phyloP scores from a whole-genome alignment of 2,113 vertebrate genomes.

The Urocitellus parryii region DNA sequence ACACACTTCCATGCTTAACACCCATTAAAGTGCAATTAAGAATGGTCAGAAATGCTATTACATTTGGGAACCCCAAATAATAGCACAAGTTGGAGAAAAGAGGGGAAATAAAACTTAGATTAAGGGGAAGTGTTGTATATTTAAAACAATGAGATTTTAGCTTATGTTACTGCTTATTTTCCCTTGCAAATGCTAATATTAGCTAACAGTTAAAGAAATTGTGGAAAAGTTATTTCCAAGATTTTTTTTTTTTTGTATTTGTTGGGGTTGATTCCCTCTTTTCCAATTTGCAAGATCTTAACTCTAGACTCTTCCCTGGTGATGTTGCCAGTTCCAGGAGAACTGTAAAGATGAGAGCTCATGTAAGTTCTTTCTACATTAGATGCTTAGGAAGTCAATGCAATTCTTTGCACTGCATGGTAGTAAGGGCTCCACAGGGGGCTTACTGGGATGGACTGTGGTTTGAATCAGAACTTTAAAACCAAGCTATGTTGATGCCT shows the following conservation, averaged over 20 bases:
- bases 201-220: slow-evolving; percentile 65
- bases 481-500: not conserved
- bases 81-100: not conserved
- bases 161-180: slow-evolving; percentile 42
- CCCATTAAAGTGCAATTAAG: slow-evolving; percentile 86
- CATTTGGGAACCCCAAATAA: slow-evolving; percentile 60
- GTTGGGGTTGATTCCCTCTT: slow-evolving; percentile 3
- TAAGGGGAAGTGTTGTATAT: not conserved
- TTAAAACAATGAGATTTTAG: slow-evolving; percentile 43
- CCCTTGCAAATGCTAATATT: slow-evolving; percentile 54
- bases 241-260: slow-evolving; percentile 21
- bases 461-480: slow-evolving; percentile 58
- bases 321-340: not conserved
- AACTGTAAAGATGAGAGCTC: not conserved
- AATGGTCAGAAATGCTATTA: slow-evolving; percentile 75
- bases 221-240: slow-evolving; percentile 63
- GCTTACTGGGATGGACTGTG: not conserved
- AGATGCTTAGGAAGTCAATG: slow-evolving; percentile 25
- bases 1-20: slow-evolving; percentile 76
- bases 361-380: not conserved
- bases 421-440: not conserved
- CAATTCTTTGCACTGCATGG: not conserved
- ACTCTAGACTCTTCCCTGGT: not conserved
- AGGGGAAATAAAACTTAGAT: slow-evolving; percentile 17
- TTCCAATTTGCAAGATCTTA: not conserved